Conservation (phyloP, 1,140 invertebrate genomes). For the Tribolium castaneum region DNA sequence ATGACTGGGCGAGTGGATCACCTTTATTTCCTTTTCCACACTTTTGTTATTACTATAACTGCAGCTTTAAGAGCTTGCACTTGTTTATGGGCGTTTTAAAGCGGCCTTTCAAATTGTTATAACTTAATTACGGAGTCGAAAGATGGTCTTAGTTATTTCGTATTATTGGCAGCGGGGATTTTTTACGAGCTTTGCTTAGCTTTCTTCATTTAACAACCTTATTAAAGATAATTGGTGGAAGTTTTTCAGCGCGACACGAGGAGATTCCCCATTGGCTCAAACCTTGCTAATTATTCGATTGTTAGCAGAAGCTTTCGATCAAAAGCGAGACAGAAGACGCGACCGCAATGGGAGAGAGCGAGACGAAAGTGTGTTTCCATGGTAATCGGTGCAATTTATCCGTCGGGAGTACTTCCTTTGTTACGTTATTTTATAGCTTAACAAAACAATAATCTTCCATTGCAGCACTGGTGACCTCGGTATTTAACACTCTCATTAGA, state of each 20-base stretch:
- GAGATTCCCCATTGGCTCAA: not conserved
- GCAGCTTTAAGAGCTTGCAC: slow-evolving; percentile 60
- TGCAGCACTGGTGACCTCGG: slow-evolving; percentile 16
- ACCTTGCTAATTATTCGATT: slow-evolving; percentile 4
- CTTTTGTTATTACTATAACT: slow-evolving; percentile 60
- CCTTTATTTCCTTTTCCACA: slow-evolving; percentile 57
- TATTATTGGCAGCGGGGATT: slow-evolving; percentile 35
- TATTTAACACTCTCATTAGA: slow-evolving; percentile 31
- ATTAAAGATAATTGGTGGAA: slow-evolving; percentile 10
- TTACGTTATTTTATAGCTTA: slow-evolving; percentile 18
- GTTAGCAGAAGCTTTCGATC: not conserved
- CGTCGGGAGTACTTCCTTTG: slow-evolving; percentile 30
- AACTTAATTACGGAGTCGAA: slow-evolving; percentile 59
- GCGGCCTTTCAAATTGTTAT: slow-evolving; percentile 60
- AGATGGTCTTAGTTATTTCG: slow-evolving; percentile 49
- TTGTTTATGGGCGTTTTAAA: slow-evolving; percentile 60
- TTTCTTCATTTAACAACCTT: slow-evolving; percentile 25
- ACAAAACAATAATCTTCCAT: slow-evolving; percentile 36
- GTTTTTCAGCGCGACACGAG: not conserved
- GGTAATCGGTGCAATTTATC: slow-evolving; percentile 32
- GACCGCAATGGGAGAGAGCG: not conserved
- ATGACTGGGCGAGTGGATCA: slow-evolving; percentile 37
- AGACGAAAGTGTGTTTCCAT: not conserved
- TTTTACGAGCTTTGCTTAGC: slow-evolving; percentile 33
- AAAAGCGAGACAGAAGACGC: not conserved